Base-by-base conservation (phyloP, 2,797 vertebrate species). In the Amniataba percoides region DNA sequence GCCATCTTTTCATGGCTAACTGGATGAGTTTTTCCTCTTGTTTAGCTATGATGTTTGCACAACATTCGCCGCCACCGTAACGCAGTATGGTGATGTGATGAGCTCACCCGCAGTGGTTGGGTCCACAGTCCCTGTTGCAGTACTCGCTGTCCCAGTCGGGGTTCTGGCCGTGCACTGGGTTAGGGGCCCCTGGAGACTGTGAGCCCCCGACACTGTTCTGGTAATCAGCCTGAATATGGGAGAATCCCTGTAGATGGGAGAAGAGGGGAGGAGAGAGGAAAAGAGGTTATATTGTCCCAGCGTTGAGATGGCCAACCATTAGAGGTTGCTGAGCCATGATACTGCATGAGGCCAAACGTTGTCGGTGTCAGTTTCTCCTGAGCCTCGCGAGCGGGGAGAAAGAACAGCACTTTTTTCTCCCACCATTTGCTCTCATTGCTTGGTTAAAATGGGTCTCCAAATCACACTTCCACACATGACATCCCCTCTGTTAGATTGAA, bases 81-180 rank as follows among this genome's bases (percentile, higher is more conserved):
- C 49, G 40, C 48, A 71, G 40, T 34, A 52, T 39, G 42, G 19
- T 4, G 36, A 46, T 74, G 39, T n/a, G 49, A 71, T 58, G 43
- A 64, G 55, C 88, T 95, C 87, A 97, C 98, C 97, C 94, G 97
- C 98, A 99, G 91, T 98, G 97, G 96, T 96, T 97, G 89, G 97
- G 95, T 91, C 97, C 96, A 68, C 98, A 99, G 91, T 99, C 98
- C 93, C 96, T 96, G 94, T 96, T 97, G 94, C 97, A 96, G 95
- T 97, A 99, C 73, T 98, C 97, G 82, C 86, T 93, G 85, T 99
- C 98, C 98, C 98, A 99, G 89, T 99, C 98, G 4, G 93, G 94
- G 57, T 97, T 96, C 83, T 96, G 96, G 85, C 96, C 94, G 25
- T 93, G 96, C 1, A 95, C 92, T 23, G 96, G 95, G 92, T 97